Conservation (phyloP, 2,888 invertebrate species). For the Dione juno region DNA sequence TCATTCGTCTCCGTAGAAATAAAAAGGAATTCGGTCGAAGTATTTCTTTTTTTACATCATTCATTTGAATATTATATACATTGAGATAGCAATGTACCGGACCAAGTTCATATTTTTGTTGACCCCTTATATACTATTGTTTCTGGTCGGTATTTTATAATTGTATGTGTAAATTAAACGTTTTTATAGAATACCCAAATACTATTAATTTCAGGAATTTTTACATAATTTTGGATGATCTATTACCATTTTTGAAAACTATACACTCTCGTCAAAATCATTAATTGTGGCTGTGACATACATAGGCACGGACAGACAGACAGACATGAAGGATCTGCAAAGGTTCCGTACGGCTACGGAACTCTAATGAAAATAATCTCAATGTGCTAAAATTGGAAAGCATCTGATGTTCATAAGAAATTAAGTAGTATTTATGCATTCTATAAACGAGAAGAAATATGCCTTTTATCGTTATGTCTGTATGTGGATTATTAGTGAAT, state of each 20-base stretch:
- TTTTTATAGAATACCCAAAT: slow-evolving; percentile 16
- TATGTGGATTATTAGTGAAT: slow-evolving; percentile 63
- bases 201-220: background rate
- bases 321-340: no score
- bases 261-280: no score
- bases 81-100: slow-evolving; percentile 18
- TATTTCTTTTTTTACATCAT: no score
- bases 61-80: background rate
- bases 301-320: no score
- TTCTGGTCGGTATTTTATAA: slow-evolving; percentile 27
- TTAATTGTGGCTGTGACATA: no score
- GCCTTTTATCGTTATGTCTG: slow-evolving; percentile 62
- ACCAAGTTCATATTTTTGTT: slow-evolving; percentile 37
- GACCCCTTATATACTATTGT: slow-evolving; percentile 24
- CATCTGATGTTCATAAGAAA: background rate
- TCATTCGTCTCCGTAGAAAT: no score
- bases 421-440: slow-evolving; percentile 19
- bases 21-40: no score
- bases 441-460: slow-evolving; percentile 56
- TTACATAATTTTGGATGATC: background rate
- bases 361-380: background rate
- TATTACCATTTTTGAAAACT: background rate
- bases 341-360: background rate
- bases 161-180: slow-evolving; percentile 1
- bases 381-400: background rate